Evolutionary conservation across 2,113 vertebrate species (phyloP).

Genomic region (Saccopteryx bilineata): DNA sequence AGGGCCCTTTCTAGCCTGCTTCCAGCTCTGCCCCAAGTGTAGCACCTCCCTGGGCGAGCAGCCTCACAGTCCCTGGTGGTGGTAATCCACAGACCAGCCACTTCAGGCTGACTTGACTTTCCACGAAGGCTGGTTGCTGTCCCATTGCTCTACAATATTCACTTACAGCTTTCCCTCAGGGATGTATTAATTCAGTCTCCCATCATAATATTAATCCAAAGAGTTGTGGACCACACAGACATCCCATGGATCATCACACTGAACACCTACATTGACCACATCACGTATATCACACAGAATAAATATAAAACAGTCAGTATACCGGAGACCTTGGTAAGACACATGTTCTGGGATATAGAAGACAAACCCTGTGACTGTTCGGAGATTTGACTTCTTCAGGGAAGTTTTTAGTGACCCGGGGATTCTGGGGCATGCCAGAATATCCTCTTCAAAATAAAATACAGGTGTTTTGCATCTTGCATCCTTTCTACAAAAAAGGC

Average conservation of each 20-base stretch:
- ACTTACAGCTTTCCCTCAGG: neutral
- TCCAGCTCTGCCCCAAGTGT: neutral
- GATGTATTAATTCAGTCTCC: neutral
- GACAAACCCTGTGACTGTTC: neutral
- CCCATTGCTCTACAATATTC: neutral
- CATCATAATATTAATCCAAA: neutral
- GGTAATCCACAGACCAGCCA: neutral
- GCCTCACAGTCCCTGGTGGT: neutral
- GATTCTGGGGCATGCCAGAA: neutral
- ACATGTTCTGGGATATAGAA: neutral
- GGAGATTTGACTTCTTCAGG: neutral
- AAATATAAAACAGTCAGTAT: neutral
- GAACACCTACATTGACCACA: neutral
- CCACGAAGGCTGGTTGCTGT: neutral
- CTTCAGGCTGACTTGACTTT: neutral
- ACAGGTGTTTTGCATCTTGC: neutral
- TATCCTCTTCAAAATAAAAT: neutral
- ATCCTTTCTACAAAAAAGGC: neutral
- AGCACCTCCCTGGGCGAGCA: neutral
- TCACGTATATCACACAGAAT: neutral
- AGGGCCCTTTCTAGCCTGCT: neutral
- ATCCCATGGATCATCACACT: neutral
- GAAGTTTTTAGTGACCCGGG: neutral
- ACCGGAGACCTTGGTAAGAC: neutral
- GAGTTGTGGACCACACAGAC: neutral